A percentile compares a stretch with the other conserved stretches of the same genome.
These are phyloP conservation scores for Oreotragus oreotragus DNA, from an alignment of 2,113 vertebrate species.

Conservation along the genomic window DNA sequence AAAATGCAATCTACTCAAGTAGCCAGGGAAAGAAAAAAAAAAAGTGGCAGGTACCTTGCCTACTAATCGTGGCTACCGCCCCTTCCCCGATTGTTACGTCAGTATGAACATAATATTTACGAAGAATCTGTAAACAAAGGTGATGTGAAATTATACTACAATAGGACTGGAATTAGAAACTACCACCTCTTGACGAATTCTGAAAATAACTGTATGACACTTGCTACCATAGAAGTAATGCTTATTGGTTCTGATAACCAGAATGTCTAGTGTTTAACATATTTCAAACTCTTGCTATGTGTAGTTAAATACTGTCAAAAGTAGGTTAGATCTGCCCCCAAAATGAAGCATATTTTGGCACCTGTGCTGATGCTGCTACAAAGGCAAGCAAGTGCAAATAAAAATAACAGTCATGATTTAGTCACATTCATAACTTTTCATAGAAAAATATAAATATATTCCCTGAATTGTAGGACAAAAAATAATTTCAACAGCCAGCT, in stretches of 20 bases:
- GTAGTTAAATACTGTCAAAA: slow-evolving; percentile 63
- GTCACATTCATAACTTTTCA: slow-evolving; percentile 72
- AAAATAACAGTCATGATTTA: slow-evolving; percentile 69
- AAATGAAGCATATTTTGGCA: slow-evolving; percentile 73
- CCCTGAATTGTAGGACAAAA: slow-evolving; percentile 73
- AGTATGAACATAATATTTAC: slow-evolving; percentile 36
- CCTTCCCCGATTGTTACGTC: slow-evolving; percentile 56
- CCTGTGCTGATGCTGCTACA: slow-evolving; percentile 68
- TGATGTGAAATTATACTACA: slow-evolving; percentile 23
- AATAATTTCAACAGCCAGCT: slow-evolving; percentile 42
- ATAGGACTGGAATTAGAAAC: slow-evolving; percentile 38
- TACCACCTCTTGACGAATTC: slow-evolving; percentile 26
- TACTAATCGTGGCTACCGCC: slow-evolving; percentile 40
- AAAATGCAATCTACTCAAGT: slow-evolving; percentile 43
- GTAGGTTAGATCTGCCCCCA: slow-evolving; percentile 59
- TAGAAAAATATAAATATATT: slow-evolving; percentile 78
- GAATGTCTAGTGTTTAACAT: slow-evolving; percentile 57
- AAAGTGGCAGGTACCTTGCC: slow-evolving; percentile 46
- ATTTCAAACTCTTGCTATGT: slow-evolving; percentile 16
- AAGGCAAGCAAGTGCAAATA: slow-evolving; percentile 71
- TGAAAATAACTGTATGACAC: slow-evolving; percentile 27
- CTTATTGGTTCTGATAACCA: slow-evolving; percentile 29
- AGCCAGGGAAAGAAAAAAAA: neutral
- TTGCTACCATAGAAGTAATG: slow-evolving; percentile 58
- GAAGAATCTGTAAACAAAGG: slow-evolving; percentile 62